Evolutionary conservation across 2,113 vertebrate genomes (phyloP), one percentile per base, ranked within the genome.

Genomic region (Hypanus sabinus): DNA sequence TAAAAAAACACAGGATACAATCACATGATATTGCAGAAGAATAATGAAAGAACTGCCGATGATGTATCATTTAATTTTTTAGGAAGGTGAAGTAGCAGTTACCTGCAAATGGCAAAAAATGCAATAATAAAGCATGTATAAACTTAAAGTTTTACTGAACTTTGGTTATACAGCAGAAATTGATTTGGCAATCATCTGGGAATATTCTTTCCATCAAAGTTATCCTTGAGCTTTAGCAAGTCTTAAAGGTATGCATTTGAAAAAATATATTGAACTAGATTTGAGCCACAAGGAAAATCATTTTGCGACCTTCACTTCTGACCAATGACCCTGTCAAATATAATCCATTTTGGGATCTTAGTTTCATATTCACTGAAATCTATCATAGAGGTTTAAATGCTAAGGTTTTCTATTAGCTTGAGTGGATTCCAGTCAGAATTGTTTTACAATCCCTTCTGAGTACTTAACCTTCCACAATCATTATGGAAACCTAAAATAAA

Each of bases 181-280:
- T 91, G 62, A 91, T 70, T 70, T 91, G n/a, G 88, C 33, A 38
- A 68, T 71, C 33, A n/a, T 71, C 16, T 38, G 22, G 38, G 90
- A 92, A 71, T n/a, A 92, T 71, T 71, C 65, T 73, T 71, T 92
- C 90, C 65, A 92, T 73, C 90, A 92, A 71, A 71, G 70, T 46
- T 20, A 46, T 92, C 38, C 33, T 91, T 91, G 68, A 70, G 88
- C 20, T 91, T 91, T 57, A 68, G 11, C 46, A 1, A 83, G n/a
- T 70, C 88, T 70, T 16, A n/a, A 70, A 38, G 90, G 20, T 71
- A 92, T 71, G 8, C 3, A 68, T 92, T 71, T 92, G 90, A 92
- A 92, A 33, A 24, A 92, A 60, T 92, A 27, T 30, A 88, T 33
- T 88, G 83, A 88, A 27, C 57, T 18, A 62, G 83, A 88, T 62